Evolutionary conservation across 2,113 vertebrate genomes (phyloP).

Genomic region (Cnemophilus loriae): DNA sequence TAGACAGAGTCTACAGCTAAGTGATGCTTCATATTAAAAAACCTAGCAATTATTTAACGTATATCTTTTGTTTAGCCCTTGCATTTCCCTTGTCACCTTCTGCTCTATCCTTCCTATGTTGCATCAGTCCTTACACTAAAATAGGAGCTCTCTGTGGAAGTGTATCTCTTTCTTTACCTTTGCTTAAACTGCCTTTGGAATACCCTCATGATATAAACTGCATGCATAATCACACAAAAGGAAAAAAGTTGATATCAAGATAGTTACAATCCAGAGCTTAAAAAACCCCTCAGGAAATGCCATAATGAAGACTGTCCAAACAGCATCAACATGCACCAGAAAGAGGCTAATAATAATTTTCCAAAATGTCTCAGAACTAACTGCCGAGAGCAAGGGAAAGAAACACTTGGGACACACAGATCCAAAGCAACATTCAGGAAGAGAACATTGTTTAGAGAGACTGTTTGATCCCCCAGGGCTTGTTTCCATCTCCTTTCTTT

Average conservation of each 20-base stretch:
- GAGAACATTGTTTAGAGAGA: not conserved
- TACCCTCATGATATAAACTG: not conserved
- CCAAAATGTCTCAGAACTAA: not conserved
- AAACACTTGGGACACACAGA: not conserved
- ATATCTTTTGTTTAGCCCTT: not conserved
- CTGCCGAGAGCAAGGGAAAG: not conserved
- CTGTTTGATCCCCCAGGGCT: not conserved
- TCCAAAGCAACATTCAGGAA: not conserved
- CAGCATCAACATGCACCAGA: not conserved
- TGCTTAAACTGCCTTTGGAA: not conserved
- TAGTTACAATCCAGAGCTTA: not conserved
- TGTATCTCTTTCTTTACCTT: not conserved
- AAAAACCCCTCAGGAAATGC: not conserved
- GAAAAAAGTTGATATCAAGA: not conserved
- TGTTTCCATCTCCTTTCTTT: conserved; percentile 28
- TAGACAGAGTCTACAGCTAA: not conserved
- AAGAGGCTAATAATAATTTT: not conserved
- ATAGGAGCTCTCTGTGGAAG: not conserved
- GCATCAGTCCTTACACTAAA: not conserved
- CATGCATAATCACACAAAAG: not conserved
- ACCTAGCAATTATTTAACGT: not conserved
- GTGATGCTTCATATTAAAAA: not conserved
- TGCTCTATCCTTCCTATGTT: not conserved
- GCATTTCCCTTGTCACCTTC: not conserved
- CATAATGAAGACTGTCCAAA: not conserved